Percentiles rank a stretch among this genome's conserved stretches.
These are phyloP conservation scores for Fringilla coelebs DNA, from an alignment of 2,797 vertebrate genomes.

Conservation along the genomic window DNA sequence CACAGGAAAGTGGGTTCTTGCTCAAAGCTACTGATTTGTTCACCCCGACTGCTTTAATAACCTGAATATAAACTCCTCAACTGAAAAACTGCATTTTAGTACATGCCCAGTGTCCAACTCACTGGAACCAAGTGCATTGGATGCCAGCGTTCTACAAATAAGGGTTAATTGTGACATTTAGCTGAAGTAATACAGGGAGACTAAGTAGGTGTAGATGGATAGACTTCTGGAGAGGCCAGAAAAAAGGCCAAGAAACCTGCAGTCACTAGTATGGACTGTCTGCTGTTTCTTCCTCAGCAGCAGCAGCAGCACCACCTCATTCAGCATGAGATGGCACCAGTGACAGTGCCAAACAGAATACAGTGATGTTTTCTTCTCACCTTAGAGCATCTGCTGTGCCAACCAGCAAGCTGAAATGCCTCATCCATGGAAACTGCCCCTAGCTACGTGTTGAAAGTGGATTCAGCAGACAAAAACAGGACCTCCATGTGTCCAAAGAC, in stretches of 20 bases:
- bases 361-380: not conserved
- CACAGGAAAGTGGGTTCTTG: not conserved
- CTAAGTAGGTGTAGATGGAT: not conserved
- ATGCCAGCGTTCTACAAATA: not conserved
- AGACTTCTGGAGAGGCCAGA: not conserved
- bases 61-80: not conserved
- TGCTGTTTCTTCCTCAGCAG: not conserved
- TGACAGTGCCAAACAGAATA: not conserved
- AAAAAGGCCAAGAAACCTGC: not conserved
- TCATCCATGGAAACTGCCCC: not conserved
- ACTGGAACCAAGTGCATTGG: not conserved
- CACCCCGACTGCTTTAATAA: not conserved
- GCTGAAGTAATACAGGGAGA: not conserved
- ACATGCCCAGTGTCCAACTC: not conserved
- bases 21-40: not conserved
- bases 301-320: not conserved
- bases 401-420: not conserved
- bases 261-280: not conserved
- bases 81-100: not conserved
- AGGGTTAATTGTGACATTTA: not conserved
- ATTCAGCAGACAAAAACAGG: not conserved
- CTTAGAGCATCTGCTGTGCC: not conserved
- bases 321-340: not conserved
- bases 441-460: not conserved
- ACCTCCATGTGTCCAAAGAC: not conserved